Conservation (phyloP, 1,140 invertebrate species). For the Harpegnathos saltator region DNA sequence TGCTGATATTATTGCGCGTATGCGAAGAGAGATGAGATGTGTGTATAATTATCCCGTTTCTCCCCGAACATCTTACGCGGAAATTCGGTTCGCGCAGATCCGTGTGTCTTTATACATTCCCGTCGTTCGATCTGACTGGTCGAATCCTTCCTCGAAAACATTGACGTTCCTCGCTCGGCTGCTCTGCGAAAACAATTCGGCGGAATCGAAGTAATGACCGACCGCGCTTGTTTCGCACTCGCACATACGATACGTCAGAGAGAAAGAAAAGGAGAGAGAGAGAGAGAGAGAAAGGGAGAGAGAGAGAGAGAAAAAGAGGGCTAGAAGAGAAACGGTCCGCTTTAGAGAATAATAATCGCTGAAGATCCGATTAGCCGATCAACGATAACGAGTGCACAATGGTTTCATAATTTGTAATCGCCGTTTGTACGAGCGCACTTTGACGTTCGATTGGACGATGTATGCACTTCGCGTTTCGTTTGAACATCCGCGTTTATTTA, state of each 20-base stretch:
- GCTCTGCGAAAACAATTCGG: background rate
- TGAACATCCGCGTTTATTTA: constrained; percentile 41
- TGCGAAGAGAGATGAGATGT: background rate
- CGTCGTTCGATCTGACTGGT: background rate
- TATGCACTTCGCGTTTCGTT: constrained; percentile 4
- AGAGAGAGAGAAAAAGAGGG: background rate
- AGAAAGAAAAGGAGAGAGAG: background rate
- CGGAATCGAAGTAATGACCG: background rate
- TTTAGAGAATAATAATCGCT: background rate
- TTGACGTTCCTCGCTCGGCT: background rate
- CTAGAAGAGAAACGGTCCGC: background rate
- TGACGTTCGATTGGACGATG: background rate
- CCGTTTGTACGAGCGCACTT: constrained; percentile 21
- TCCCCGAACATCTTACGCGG: background rate
- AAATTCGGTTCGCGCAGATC: too few species aligned
- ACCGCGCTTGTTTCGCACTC: background rate
- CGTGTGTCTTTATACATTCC: background rate
- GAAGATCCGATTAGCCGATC: background rate
- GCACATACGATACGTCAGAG: background rate
- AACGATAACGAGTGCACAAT: background rate
- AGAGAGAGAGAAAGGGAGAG: background rate
- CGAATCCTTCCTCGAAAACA: background rate
- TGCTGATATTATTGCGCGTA: background rate
- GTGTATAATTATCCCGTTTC: too few species aligned
- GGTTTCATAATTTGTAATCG: constrained; percentile 19